phyloP scores from a whole-genome alignment of 2,888 invertebrate genomes.

The Aphelenchoides bicaudatus region DNA sequence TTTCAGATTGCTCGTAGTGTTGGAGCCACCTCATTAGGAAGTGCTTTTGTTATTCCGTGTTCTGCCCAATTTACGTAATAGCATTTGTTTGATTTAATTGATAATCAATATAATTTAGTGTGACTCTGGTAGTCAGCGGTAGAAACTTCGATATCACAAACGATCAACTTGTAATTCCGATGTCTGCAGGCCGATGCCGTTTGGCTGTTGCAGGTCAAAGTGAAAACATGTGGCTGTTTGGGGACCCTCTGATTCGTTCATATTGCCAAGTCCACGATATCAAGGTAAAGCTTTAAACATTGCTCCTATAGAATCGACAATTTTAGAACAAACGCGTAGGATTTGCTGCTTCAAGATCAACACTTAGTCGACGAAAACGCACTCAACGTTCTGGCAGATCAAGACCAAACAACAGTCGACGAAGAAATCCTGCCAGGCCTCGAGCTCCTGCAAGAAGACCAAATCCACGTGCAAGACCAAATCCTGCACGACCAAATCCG shows the following conservation, averaged over 20 bases:
- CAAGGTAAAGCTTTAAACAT: not conserved
- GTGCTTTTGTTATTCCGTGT: not conserved
- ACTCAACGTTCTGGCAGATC: too few relatives aligned
- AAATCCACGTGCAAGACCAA: too few relatives aligned
- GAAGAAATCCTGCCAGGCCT: too few relatives aligned
- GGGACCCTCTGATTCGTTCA: not conserved
- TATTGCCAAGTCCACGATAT: not conserved
- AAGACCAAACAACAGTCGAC: too few relatives aligned
- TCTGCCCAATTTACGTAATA: not conserved
- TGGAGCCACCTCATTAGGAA: not conserved
- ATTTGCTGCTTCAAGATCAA: not conserved
- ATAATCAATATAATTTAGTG: not conserved
- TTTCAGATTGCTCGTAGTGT: not conserved
- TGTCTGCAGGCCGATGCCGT: not conserved
- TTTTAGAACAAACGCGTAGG: constrained; percentile 10
- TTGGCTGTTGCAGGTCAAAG: constrained; percentile 1
- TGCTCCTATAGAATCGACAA: not conserved
- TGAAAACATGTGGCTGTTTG: not conserved
- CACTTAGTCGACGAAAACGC: not conserved
- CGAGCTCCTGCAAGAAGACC: too few relatives aligned
- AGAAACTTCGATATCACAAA: constrained; percentile 9
- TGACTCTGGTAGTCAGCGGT: not conserved
- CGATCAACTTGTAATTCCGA: constrained; percentile 3
- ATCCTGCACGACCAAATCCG: too few relatives aligned
- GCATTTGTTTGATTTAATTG: not conserved